These are phyloP conservation scores for Mormyrus hasselquistii DNA, from an alignment of 2,797 vertebrate genomes.

Conservation along the genomic window DNA sequence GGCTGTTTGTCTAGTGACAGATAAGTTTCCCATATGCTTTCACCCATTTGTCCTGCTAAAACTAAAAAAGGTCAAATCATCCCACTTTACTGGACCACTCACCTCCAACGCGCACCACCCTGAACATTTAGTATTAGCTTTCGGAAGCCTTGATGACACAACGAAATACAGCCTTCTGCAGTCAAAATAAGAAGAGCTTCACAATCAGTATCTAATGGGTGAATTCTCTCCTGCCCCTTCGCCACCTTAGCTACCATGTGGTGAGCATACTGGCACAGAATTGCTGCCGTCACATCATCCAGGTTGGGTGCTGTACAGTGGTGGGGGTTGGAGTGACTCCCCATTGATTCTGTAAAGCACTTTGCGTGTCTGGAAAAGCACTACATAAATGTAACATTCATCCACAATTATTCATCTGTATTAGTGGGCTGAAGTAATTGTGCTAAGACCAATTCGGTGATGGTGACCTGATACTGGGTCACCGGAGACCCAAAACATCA, in stretches of 20 bases:
- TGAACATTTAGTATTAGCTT: background rate
- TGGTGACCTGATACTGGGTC: background rate
- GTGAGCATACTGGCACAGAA: background rate
- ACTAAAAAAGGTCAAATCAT: background rate
- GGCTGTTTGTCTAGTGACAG: background rate
- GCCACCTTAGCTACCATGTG: background rate
- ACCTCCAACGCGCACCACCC: background rate
- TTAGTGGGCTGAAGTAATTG: background rate
- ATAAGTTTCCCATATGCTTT: background rate
- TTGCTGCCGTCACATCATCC: background rate
- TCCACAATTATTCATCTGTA: background rate
- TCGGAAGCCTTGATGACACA: background rate
- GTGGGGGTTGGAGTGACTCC: background rate
- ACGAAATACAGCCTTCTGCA: background rate
- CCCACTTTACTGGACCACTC: background rate
- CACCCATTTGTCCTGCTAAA: background rate
- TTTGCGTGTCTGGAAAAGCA: background rate
- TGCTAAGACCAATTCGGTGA: background rate
- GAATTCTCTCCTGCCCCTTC: background rate
- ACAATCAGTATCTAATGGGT: background rate
- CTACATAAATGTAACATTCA: background rate
- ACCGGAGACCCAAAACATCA: background rate
- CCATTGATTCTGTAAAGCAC: background rate
- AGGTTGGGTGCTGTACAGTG: background rate
- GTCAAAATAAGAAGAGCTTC: background rate